These are phyloP conservation scores for Tiphia femorata DNA, from an alignment of 2,888 invertebrate genomes.

Conservation along the genomic window DNA sequence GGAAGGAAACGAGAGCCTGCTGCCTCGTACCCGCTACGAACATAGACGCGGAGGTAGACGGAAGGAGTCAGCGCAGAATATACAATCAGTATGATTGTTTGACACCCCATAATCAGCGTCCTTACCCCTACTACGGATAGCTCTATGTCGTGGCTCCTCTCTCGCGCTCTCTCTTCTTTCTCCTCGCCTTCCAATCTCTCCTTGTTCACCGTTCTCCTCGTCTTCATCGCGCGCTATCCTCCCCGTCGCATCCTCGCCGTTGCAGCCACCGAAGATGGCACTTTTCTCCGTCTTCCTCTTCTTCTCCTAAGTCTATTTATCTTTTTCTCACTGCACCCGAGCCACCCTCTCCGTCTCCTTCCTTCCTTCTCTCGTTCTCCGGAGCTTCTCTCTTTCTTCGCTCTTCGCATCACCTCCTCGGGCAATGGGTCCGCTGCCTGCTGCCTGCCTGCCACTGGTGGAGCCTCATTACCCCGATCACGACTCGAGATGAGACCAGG, in stretches of 20 bases:
- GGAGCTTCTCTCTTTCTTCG: conserved; percentile 15
- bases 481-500: conserved; percentile 65
- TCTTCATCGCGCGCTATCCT: conserved; percentile 5
- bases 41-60: conserved; percentile 49
- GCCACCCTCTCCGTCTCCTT: conserved; percentile 18
- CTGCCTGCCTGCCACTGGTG: conserved; percentile 47
- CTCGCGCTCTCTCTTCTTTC: conserved; percentile 35
- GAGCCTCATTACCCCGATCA: conserved; percentile 68
- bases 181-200: conserved; percentile 31
- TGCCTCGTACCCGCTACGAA: conserved; percentile 24
- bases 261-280: no score
- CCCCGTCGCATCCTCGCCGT: no score
- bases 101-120: conserved; percentile 69
- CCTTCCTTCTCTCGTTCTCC: conserved; percentile 15
- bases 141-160: conserved; percentile 23
- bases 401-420: conserved; percentile 24
- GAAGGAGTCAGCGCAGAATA: conserved; percentile 59
- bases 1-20: conserved; percentile 36
- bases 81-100: conserved; percentile 69
- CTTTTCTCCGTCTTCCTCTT: conserved; percentile 26
- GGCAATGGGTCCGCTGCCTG: conserved; percentile 29
- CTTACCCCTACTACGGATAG: conserved; percentile 53
- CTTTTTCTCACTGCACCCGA: conserved; percentile 22
- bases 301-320: conserved; percentile 22
- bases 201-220: conserved; percentile 29